Percentiles rank a stretch among this genome's conserved stretches.
Evolutionary conservation across 1,140 invertebrate genomes (phyloP).

Genomic region (Ganaspis sp.): DNA sequence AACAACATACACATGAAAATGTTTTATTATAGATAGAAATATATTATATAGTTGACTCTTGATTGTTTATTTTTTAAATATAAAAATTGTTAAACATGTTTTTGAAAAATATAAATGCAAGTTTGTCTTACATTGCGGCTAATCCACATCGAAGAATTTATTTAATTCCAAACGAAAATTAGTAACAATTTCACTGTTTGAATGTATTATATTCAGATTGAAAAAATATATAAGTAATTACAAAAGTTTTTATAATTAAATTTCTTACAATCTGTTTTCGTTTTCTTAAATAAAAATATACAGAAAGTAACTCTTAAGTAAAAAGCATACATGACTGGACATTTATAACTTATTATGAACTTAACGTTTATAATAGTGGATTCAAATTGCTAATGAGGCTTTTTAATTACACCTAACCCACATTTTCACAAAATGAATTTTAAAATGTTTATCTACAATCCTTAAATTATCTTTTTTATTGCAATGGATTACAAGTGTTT

Average conservation of each 20-base stretch:
- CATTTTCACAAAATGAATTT: background rate
- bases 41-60: background rate
- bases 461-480: too few species aligned
- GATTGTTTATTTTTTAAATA: too few species aligned
- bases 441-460: background rate
- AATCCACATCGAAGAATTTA: background rate
- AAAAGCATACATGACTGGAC: background rate
- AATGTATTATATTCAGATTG: conserved; percentile 4
- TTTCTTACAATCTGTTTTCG: background rate
- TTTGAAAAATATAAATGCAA: background rate
- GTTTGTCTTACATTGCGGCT: background rate
- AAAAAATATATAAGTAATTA: conserved; percentile 12
- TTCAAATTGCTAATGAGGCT: background rate
- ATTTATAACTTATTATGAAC: background rate
- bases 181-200: background rate
- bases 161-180: background rate
- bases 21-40: background rate
- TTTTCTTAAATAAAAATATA: background rate
- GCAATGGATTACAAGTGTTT: background rate
- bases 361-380: background rate
- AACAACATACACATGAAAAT: background rate
- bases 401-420: background rate
- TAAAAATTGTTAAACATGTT: too few species aligned
- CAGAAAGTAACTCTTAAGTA: background rate
- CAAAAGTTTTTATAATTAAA: conserved; percentile 3